Base-by-base conservation (phyloP, 2,797 vertebrate species). In the Remorina albescens region DNA sequence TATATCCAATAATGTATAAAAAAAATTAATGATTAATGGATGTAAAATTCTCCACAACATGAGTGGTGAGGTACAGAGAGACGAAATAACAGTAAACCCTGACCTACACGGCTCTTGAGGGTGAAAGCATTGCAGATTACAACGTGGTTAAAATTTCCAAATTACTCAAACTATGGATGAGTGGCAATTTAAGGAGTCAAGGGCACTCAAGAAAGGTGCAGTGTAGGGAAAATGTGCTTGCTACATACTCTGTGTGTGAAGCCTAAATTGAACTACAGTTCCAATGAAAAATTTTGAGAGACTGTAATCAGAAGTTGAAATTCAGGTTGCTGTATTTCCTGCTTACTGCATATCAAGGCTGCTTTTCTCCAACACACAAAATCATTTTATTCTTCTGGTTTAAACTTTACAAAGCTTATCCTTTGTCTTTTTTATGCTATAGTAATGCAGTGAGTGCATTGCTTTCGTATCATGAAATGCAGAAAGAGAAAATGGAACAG, bases 401-500 rank as follows among this genome's bases (percentile, higher is more conserved):
- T n/a, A n/a, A 81, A 86, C 44, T 67, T 67, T 58, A 63, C 58
- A 69, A 61, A 81, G 54, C 15, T n/a, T 66, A 63, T 7, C 39
- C 67, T 61, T 66, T 80, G 44, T 64, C 61, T 63, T 30, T 63
- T 66, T 74, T 70, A 44, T 60, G 67, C 76, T 39, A 74, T 37
- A 51, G n/a, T 49, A 6, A 82, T 47, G 66, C 64, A 60, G 44
- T 68, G 60, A 77, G 71, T 16, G 44, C 74, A 76, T 34, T 73
- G 68, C 63, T 74, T 86, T 69, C 75, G 65, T 66, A 74, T 84
- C 66, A 77, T 67, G 36, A 83, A 89, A 81, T 47, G 34, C 37
- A 81, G 77, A 68, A 59, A 68, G 56, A 80, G 32, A 74, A 80
- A 84, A 80, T 51, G 64, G 58, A 80, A 83, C 60, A 84, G 80